phyloP scores from a whole-genome alignment of 2,888 invertebrate species.

The Candidula unifasciata region DNA sequence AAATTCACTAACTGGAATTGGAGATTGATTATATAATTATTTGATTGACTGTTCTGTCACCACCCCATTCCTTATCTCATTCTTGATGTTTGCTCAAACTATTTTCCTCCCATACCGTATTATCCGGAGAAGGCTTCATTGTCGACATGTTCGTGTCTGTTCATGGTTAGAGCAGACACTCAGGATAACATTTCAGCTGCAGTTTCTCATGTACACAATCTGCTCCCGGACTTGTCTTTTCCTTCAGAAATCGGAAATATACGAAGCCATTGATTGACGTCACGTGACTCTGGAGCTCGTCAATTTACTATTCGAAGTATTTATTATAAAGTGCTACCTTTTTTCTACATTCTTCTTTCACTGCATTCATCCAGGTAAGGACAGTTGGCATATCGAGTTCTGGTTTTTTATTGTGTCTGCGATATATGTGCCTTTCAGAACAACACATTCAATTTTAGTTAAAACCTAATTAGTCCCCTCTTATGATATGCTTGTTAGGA shows the following conservation, averaged over 20 bases:
- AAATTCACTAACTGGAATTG: too few species aligned
- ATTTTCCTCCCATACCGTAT: not conserved
- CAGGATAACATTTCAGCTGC: not conserved
- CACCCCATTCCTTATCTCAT: too few species aligned
- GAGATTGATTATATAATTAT: too few species aligned
- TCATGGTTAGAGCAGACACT: slow-evolving; percentile 21
- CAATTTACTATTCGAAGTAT: not conserved
- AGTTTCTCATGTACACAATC: not conserved
- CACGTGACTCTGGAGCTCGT: slow-evolving; percentile 6
- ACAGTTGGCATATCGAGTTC: too few species aligned
- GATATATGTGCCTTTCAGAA: too few species aligned
- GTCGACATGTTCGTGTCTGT: not conserved
- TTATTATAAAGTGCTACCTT: not conserved
- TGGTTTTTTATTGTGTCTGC: too few species aligned
- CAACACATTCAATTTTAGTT: too few species aligned
- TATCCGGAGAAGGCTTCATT: slow-evolving; percentile 10
- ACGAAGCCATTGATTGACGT: slow-evolving; percentile 14
- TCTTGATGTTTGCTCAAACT: not conserved
- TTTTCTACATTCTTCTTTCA: too few species aligned
- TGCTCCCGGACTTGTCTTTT: not conserved
- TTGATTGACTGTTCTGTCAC: too few species aligned
- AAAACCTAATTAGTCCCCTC: too few species aligned
- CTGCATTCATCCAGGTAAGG: too few species aligned
- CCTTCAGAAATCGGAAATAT: slow-evolving; percentile 35
- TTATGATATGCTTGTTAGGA: too few species aligned